Evolutionary conservation across 2,797 vertebrate species (phyloP).

Genomic region (Macroramphosus scolopax): DNA sequence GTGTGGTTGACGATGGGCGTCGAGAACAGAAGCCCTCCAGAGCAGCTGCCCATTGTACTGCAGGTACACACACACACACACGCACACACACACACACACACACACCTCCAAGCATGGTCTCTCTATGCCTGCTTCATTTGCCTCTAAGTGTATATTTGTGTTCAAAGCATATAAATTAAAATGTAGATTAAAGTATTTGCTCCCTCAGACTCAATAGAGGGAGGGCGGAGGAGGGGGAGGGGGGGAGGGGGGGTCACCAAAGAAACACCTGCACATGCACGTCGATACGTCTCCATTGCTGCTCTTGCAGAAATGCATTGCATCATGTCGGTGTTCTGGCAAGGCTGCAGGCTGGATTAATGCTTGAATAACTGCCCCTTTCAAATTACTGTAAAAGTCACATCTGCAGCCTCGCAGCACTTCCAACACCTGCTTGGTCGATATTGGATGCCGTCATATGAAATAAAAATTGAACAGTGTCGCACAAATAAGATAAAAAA

Average conservation of each 20-base stretch:
- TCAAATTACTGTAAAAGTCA: background rate
- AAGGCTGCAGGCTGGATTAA: background rate
- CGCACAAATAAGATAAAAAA: no score
- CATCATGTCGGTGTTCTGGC: background rate
- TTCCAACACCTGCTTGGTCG: no score
- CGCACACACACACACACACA: conserved; percentile 15
- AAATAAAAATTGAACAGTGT: no score
- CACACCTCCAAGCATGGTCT: background rate
- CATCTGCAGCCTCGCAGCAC: no score
- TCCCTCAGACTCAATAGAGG: no score
- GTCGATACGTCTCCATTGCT: background rate
- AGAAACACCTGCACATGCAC: background rate
- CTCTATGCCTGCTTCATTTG: no score
- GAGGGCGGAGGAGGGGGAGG: no score
- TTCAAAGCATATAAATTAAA: no score
- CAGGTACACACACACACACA: conserved; percentile 78
- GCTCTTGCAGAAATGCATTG: background rate
- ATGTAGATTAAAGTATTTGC: no score
- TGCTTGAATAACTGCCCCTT: background rate
- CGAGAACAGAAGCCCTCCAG: conserved; percentile 95
- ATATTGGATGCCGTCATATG: no score
- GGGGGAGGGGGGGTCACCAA: no score
- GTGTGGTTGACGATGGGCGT: conserved; percentile 98
- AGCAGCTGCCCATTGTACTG: conserved; percentile 94
- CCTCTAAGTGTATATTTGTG: no score